Base-by-base conservation (phyloP, 2,113 vertebrate genomes). In the Microtus oregoni region DNA sequence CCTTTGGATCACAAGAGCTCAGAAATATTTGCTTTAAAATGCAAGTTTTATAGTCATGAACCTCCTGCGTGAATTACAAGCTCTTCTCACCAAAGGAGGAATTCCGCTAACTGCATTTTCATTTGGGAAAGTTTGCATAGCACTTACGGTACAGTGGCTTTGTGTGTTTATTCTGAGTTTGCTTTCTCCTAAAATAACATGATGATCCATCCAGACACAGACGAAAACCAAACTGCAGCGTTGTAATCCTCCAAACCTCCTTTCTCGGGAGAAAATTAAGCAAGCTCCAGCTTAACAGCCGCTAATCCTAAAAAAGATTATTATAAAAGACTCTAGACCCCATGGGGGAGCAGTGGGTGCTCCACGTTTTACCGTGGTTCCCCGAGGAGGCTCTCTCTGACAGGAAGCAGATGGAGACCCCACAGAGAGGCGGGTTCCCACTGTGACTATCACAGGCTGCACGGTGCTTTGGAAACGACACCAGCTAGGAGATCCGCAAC, bases 381-480 rank as follows among this genome's bases (percentile, higher is more conserved):
- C 63, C 70, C 75, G 24, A 63, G 95, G 97, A 96, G 38, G 41
- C 95, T 96, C 96, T 94, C 96, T 91, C 91, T 97, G 96, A 98
- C 96, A 61, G 89, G 89, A 96, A 98, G 98, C 97, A 97, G 41
- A 88, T 96, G 98, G 98, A 97, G 97, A 95, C 92, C 94, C 96
- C 75, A 83, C 58, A 89, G 93, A 85, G 88, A 97, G 77, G 94
- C 50, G 97, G 96, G 92, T 90, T 78, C 94, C 96, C 50, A 55
- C 97, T 98, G 82, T 94, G 97, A 89, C 93, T 55, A 47, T 94
- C 97, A 92, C 0, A 11, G 95, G 88, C 90, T 97, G 94, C 78
- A 50, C 20, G 1, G 11, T 95, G 97, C 96, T 94, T 98, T 97
- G 98, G 97, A 98, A 98, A 98, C 96, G 97, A 98, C 97, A 98